Conservation (phyloP, 2,888 invertebrate species). For the Tolmerus cingulatus region DNA sequence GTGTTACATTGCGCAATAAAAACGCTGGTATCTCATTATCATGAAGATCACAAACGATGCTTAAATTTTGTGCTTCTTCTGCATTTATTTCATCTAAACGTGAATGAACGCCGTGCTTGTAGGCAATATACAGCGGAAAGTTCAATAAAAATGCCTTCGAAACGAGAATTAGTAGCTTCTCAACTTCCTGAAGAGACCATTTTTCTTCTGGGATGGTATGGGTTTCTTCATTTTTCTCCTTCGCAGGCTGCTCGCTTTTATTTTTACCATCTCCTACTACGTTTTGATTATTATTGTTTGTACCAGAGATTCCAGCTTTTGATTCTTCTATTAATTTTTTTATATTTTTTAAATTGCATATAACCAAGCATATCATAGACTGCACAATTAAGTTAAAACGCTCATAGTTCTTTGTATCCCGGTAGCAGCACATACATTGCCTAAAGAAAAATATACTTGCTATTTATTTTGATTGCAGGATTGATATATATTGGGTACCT, state of each 20-base stretch:
- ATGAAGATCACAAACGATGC: conserved; percentile 82
- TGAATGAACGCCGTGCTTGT: conserved; percentile 82
- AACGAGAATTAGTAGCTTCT: conserved; percentile 85
- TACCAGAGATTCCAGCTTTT: conserved; percentile 59
- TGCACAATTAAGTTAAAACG: conserved; percentile 89
- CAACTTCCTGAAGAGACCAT: conserved; percentile 85
- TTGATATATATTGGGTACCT: conserved; percentile 67
- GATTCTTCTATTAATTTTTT: conserved; percentile 67
- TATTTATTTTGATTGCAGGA: background rate
- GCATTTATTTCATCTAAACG: conserved; percentile 83
- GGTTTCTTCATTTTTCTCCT: conserved; percentile 39
- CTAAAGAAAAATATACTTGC: conserved; percentile 61
- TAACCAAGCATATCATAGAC: conserved; percentile 82
- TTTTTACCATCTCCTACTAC: conserved; percentile 23
- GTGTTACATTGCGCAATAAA: conserved; percentile 88
- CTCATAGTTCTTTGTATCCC: conserved; percentile 91
- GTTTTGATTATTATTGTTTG: conserved; percentile 37
- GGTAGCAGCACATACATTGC: conserved; percentile 95
- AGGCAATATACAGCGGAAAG: conserved; percentile 88
- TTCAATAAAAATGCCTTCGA: conserved; percentile 89
- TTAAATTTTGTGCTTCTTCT: conserved; percentile 73
- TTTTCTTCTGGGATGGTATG: conserved; percentile 59
- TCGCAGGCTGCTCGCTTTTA: conserved; percentile 39
- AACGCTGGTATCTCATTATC: conserved; percentile 93
- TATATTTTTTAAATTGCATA: conserved; percentile 81